phyloP scores from a whole-genome alignment of 2,797 vertebrate genomes.

The Hoplostethus atlanticus region DNA sequence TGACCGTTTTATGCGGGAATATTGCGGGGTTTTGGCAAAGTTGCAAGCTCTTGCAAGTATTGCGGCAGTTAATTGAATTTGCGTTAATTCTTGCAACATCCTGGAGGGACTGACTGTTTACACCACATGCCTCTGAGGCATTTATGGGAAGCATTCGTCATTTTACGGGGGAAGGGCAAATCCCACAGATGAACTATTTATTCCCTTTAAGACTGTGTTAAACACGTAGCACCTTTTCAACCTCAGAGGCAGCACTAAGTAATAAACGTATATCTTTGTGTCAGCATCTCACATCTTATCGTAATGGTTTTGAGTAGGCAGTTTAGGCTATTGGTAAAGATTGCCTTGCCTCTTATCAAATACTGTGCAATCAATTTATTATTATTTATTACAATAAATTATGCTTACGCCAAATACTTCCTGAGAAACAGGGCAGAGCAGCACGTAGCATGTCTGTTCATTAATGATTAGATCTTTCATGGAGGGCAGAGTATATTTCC shows the following conservation, averaged over 20 bases:
- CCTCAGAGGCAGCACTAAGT: not conserved
- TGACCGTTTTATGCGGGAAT: no score
- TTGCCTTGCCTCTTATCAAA: not conserved
- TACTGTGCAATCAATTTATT: not conserved
- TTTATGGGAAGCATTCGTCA: not conserved
- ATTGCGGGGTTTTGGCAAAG: no score
- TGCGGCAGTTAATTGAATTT: no score
- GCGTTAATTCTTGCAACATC: no score
- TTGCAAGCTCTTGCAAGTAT: no score
- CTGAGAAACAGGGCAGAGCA: slow-evolving; percentile 21
- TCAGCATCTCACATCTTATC: slow-evolving; percentile 17
- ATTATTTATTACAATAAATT: not conserved
- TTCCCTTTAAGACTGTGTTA: not conserved
- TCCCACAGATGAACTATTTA: not conserved
- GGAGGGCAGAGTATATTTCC: slow-evolving; percentile 67
- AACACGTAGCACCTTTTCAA: slow-evolving; percentile 9
- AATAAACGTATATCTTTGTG: not conserved
- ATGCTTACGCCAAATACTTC: slow-evolving; percentile 9
- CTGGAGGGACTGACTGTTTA: no score
- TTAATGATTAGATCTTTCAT: slow-evolving; percentile 78
- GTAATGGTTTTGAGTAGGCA: not conserved
- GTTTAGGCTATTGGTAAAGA: slow-evolving; percentile 2
- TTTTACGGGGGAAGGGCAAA: not conserved
- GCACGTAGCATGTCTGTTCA: slow-evolving; percentile 70
- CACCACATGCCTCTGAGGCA: slow-evolving; percentile 6